These are phyloP conservation scores for western clawed frog (Xenopus tropicalis) DNA, from an alignment of 2,113 vertebrate species.

Conservation along the genomic window DNA sequence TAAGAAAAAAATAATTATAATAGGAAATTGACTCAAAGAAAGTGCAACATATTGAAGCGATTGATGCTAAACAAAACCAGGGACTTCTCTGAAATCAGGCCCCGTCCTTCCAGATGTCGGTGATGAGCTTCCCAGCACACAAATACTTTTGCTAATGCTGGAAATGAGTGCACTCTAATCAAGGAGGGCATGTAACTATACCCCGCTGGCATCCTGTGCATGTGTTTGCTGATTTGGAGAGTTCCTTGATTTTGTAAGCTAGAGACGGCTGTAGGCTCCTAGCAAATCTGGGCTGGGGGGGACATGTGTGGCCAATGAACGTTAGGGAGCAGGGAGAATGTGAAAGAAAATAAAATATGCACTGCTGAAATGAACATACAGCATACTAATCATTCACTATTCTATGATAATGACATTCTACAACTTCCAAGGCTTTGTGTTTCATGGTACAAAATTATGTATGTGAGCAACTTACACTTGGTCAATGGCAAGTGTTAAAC, in stretches of 20 bases:
- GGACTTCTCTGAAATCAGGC: conserved; percentile 12
- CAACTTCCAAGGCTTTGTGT: no score
- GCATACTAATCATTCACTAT: no score
- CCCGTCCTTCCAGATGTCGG: conserved; percentile 33
- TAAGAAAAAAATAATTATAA: no score
- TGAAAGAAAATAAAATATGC: no score
- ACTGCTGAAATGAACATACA: no score
- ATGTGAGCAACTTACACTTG: no score
- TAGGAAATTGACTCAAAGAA: no score
- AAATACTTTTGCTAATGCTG: conserved; percentile 43
- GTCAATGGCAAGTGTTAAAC: no score
- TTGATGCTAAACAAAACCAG: no score
- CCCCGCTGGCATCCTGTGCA: conserved; percentile 26
- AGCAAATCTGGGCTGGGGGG: neutral
- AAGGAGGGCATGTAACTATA: conserved; percentile 32
- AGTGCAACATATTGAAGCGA: no score
- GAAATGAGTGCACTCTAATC: conserved; percentile 41
- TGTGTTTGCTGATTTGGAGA: conserved; percentile 17
- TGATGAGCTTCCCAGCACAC: conserved; percentile 35
- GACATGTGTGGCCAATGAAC: conserved; percentile 5
- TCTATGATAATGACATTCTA: no score
- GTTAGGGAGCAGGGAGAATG: neutral
- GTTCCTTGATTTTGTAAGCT: conserved; percentile 33
- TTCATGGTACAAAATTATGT: no score
- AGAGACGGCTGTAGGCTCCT: conserved; percentile 14